Conservation (phyloP, 2,888 invertebrate species). For the Ecliptopera silaceata region DNA sequence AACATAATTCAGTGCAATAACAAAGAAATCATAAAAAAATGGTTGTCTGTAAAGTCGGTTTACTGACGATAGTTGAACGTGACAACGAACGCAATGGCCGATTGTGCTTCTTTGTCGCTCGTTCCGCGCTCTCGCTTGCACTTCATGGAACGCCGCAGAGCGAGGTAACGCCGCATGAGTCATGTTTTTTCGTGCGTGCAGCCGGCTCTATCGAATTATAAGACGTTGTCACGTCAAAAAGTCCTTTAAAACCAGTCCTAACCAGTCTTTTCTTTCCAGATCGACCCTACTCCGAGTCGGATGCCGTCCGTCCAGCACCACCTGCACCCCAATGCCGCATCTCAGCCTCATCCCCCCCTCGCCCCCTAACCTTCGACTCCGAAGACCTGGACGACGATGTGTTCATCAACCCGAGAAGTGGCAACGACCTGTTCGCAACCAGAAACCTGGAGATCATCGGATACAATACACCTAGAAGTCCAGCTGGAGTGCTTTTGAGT, state of each 20-base stretch:
- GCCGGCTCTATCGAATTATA: too few species aligned
- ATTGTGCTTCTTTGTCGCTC: too few species aligned
- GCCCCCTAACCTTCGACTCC: conserved; percentile 62
- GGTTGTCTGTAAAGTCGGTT: too few species aligned
- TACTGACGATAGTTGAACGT: too few species aligned
- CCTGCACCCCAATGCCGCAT: conserved; percentile 57
- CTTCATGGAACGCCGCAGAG: too few species aligned
- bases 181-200: too few species aligned
- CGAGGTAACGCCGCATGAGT: too few species aligned
- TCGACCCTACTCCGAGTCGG: conserved; percentile 75
- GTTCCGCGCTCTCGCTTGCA: too few species aligned
- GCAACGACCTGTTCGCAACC: conserved; percentile 71
- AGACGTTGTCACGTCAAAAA: too few species aligned
- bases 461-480: conserved; percentile 63
- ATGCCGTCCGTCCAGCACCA: conserved; percentile 55
- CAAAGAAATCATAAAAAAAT: background rate
- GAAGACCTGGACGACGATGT: conserved; percentile 76
- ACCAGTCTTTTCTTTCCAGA: conserved; percentile 45
- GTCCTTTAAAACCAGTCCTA: background rate
- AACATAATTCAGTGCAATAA: too few species aligned
- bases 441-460: conserved; percentile 72
- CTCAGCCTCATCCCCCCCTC: conserved; percentile 71
- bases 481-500: conserved; percentile 70
- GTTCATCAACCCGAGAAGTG: conserved; percentile 66
- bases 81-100: too few species aligned